Evolutionary conservation across 92 coral and sea anemone species (phyloP).

Genomic region (Palythoa grandis): DNA sequence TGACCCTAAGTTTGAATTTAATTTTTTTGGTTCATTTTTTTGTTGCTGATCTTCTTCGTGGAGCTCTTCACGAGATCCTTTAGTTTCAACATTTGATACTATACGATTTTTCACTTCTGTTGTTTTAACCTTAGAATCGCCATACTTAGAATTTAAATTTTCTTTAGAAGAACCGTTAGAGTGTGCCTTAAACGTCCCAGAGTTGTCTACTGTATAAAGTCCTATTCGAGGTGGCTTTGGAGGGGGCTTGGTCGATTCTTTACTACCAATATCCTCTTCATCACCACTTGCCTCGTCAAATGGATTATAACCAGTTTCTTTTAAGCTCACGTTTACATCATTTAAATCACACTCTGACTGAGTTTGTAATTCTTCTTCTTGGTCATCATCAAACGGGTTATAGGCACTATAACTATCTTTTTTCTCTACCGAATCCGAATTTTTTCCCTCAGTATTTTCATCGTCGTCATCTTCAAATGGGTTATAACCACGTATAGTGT

Average conservation of each 20-base stretch:
- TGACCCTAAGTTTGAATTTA: background rate
- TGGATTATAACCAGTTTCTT: slow-evolving; percentile 22
- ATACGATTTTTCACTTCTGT: background rate
- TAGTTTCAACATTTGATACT: background rate
- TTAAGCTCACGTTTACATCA: slow-evolving; percentile 12
- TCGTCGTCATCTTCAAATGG: slow-evolving; percentile 89
- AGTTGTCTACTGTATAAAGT: slow-evolving; percentile 26
- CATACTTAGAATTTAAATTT: background rate
- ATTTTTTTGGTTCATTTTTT: background rate
- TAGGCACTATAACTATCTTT: slow-evolving; percentile 49
- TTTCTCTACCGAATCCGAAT: slow-evolving; percentile 14
- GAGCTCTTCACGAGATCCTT: background rate
- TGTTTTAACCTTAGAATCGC: background rate
- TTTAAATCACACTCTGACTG: background rate
- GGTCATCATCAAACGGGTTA: slow-evolving; percentile 81
- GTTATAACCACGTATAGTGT: slow-evolving; percentile 63
- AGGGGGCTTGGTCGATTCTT: slow-evolving; percentile 40
- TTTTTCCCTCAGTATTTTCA: slow-evolving; percentile 40
- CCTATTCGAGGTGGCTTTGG: slow-evolving; percentile 65
- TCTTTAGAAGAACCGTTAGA: slow-evolving; percentile 10
- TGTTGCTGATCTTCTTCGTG: background rate
- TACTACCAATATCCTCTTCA: slow-evolving; percentile 2
- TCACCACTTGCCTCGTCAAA: slow-evolving; percentile 9
- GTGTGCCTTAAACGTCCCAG: slow-evolving; percentile 20
- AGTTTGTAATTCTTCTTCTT: slow-evolving; percentile 16